A percentile compares a stretch with the other conserved stretches of the same genome.
Evolutionary conservation across 2,888 invertebrate species (phyloP).

Genomic region (Philopedon plagiatum): DNA sequence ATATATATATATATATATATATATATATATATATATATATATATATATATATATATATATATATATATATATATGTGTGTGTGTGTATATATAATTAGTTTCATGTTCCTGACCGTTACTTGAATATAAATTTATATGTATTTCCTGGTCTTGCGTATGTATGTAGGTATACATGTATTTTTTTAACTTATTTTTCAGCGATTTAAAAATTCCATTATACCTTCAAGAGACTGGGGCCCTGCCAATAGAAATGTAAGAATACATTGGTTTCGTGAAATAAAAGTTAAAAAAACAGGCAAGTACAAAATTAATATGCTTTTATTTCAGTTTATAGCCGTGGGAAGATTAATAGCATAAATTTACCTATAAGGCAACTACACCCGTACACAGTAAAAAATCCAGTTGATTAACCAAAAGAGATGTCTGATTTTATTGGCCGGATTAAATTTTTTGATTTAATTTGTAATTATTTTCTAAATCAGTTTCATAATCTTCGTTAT

Average conservation of each 20-base stretch:
- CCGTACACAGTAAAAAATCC: too few relatives aligned
- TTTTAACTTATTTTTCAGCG: conserved; percentile 57
- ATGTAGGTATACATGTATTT: not conserved
- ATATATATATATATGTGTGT: not conserved
- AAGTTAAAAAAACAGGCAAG: conserved; percentile 26
- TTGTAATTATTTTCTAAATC: too few relatives aligned
- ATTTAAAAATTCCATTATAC: conserved; percentile 62
- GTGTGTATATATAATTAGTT: not conserved
- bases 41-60: not conserved
- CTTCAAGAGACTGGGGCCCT: conserved; percentile 75
- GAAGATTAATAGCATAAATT: too few relatives aligned
- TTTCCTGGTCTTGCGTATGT: too few relatives aligned
- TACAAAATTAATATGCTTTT: too few relatives aligned
- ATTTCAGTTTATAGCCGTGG: too few relatives aligned
- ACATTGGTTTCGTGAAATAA: conserved; percentile 58
- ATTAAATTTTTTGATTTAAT: too few relatives aligned
- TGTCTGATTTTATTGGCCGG: too few relatives aligned
- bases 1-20: not conserved
- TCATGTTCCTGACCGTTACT: too few relatives aligned
- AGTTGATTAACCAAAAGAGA: too few relatives aligned
- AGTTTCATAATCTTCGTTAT: too few relatives aligned
- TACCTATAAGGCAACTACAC: too few relatives aligned
- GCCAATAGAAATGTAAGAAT: conserved; percentile 65
- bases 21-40: not conserved
- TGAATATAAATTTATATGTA: not conserved